Base-by-base conservation (phyloP, 2,113 vertebrate species). In the Suricata suricatta region DNA sequence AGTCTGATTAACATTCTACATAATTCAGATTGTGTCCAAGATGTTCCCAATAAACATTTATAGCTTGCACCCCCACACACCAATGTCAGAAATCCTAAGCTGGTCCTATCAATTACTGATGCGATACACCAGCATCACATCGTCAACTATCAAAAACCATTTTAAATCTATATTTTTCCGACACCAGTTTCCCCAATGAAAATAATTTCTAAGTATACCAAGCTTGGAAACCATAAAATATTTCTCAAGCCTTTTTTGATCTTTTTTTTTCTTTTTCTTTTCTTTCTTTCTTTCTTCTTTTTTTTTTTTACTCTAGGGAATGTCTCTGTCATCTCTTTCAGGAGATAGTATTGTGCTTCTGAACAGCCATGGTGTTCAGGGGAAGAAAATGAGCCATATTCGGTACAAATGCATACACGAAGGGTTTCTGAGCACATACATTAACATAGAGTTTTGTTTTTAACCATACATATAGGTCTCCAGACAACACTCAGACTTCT, bases 261-360 rank as follows among this genome's bases (percentile, higher is more conserved):
- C 90, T 31, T 60, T 60, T 52, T 47, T 80, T 57, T 84, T 93
- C 63, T 79, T 88, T 92, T 95, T 69, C 88, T 92, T 93, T 93
- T 88, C 60, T 13, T 66, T 47, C 25, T 83, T 63, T 86, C 50
- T 35, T 66, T 88, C 52, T 13, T n/a, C n/a, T 29, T 83, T 63
- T 86, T 44, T 35, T 66, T 57, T 77, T 71, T 38, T 66, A 93
- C 81, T 95, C 12, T 0, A 44, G 96, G 96, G 98, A 98, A 97
- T 29, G 97, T 95, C 68, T 95, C 92, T 96, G 97, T 97, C 88
- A 90, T 98, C 98, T 98, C 97, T 98, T 98, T 98, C 96, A 95
- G 96, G 63, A 66, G 98, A 98, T 0, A 82, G 83, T 72, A 66
- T 99, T 99, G 99, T 99, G 99, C 99, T 99, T 98, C 79, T 97